These are phyloP conservation scores for Heliconius hewitsoni DNA, from an alignment of 1,140 invertebrate species.

Conservation along the genomic window DNA sequence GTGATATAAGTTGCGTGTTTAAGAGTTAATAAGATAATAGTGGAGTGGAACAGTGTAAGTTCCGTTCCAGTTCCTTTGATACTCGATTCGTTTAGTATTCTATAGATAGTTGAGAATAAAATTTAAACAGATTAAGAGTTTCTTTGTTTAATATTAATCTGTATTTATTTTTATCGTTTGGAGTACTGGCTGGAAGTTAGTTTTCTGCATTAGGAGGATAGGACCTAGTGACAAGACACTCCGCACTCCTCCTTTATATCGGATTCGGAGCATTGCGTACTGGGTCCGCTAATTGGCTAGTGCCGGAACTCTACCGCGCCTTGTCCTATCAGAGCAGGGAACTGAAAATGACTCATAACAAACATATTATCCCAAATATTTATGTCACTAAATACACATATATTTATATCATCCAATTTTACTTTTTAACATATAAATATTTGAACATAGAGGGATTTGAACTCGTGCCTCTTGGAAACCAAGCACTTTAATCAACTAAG, in stretches of 20 bases:
- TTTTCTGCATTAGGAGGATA: no score
- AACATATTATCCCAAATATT: no score
- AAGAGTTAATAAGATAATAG: slow-evolving; percentile 27
- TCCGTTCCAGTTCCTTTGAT: slow-evolving; percentile 26
- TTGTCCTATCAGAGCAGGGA: neutral
- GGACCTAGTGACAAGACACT: no score
- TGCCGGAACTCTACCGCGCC: neutral
- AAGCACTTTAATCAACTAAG: no score
- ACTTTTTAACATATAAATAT: no score
- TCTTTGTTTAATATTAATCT: neutral
- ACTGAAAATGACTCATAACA: no score
- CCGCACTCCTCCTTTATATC: no score
- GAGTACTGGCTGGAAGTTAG: neutral
- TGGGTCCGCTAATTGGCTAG: neutral
- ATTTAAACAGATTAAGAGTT: slow-evolving; percentile 5
- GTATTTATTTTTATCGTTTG: neutral
- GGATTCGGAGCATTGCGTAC: no score
- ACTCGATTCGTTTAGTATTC: slow-evolving; percentile 11
- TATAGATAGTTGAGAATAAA: slow-evolving; percentile 11
- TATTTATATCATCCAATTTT: no score
- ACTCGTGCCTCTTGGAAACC: no score
- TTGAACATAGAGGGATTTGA: no score
- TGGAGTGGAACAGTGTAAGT: slow-evolving; percentile 28
- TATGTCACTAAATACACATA: neutral
- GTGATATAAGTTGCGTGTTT: slow-evolving; percentile 38